phyloP scores from a whole-genome alignment of 2,888 invertebrate genomes.

The Rhagonycha lutea region DNA sequence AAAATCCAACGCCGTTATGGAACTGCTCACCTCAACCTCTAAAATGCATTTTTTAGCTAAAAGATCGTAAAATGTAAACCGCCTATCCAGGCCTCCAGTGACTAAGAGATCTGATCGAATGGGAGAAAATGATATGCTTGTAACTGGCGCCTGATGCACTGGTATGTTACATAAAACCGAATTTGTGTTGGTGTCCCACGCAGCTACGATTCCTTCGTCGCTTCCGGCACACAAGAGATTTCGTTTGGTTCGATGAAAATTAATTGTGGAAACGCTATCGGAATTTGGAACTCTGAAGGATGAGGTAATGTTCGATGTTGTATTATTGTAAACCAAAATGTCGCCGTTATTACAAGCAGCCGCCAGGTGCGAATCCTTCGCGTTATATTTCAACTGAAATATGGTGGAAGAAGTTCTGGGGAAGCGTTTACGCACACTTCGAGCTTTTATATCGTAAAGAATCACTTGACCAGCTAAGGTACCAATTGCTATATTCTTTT shows the following conservation, averaged over 20 bases:
- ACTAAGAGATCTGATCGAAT: constrained; percentile 61
- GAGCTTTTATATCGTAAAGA: constrained; percentile 50
- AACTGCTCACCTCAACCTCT: constrained; percentile 44
- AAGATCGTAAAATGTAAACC: constrained; percentile 62
- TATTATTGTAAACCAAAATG: constrained; percentile 46
- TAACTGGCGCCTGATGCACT: constrained; percentile 63
- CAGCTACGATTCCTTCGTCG: constrained; percentile 50
- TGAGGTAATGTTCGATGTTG: constrained; percentile 42
- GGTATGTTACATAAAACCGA: constrained; percentile 42
- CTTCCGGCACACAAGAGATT: constrained; percentile 49
- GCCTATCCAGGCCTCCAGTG: constrained; percentile 62
- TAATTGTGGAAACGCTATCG: constrained; percentile 44
- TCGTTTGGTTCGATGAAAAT: constrained; percentile 43
- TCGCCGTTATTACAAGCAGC: constrained; percentile 49
- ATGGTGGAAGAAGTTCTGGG: constrained; percentile 42
- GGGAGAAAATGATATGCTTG: constrained; percentile 61
- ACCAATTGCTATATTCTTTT: constrained; percentile 47
- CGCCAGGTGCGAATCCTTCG: constrained; percentile 49
- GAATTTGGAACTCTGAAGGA: constrained; percentile 48
- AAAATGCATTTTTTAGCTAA: constrained; percentile 52
- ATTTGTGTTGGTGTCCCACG: constrained; percentile 50
- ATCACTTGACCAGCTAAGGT: constrained; percentile 47
- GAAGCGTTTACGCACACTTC: constrained; percentile 44
- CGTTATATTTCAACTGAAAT: constrained; percentile 46
- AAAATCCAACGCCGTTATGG: constrained; percentile 48